phyloP scores from a whole-genome alignment of 2,113 vertebrate genomes.

The Dromiciops gliroides region DNA sequence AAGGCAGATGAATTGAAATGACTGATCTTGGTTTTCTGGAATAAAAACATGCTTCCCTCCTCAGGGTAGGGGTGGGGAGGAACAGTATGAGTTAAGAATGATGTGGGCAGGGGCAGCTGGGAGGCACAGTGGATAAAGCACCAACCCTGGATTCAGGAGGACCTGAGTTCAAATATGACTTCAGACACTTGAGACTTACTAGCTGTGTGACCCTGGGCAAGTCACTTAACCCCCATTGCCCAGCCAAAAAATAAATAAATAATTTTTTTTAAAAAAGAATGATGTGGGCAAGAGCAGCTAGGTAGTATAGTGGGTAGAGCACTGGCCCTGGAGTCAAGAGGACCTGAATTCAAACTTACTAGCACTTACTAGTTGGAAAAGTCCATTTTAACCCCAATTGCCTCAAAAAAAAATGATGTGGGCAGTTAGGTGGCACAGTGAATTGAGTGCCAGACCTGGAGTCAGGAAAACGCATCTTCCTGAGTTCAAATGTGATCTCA shows the following conservation, averaged over 20 bases:
- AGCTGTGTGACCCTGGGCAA: not conserved
- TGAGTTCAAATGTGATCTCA: not conserved
- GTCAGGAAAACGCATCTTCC: not conserved
- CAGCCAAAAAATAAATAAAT: no score
- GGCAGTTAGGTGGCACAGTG: no score
- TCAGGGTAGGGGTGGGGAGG: not conserved
- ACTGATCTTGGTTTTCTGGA: not conserved
- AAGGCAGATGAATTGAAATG: not conserved
- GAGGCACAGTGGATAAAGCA: not conserved
- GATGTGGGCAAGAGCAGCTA: no score
- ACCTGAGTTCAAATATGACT: no score
- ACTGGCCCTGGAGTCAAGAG: no score
- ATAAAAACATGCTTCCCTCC: not conserved
- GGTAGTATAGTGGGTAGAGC: no score
- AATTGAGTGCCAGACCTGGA: not conserved
- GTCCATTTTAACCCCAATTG: no score
- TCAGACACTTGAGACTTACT: not conserved
- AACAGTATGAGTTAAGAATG: not conserved
- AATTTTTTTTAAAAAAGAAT: no score
- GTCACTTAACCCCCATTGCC: not conserved
- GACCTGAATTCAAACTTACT: no score
- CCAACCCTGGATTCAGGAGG: no score
- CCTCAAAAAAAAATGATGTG: no score
- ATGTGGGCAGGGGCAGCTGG: not conserved
- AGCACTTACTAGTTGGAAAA: no score